Percentiles rank a stretch among this genome's conserved stretches.
Evolutionary conservation across 2,797 vertebrate species (phyloP).

Genomic region (Sebastes trivittatus): DNA sequence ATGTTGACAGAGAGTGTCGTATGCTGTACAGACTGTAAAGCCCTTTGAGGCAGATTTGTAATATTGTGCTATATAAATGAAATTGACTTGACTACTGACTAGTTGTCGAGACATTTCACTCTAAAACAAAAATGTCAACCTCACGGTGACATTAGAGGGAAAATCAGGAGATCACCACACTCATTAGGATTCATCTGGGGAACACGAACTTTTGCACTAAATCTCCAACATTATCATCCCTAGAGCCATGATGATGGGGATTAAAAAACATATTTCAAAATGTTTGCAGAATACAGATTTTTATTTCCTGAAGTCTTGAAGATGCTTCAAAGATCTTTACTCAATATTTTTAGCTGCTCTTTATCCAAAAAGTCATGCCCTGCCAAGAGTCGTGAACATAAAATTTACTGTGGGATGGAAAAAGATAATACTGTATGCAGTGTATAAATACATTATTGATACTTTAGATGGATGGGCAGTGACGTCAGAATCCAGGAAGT

Average conservation of each 20-base stretch:
- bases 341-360: not conserved
- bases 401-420: not conserved
- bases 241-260: not conserved
- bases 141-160: not conserved
- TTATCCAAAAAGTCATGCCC: not conserved
- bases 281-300: not conserved
- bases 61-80: no score
- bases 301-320: not conserved
- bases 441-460: not conserved
- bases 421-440: not conserved
- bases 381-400: not conserved
- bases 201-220: not conserved
- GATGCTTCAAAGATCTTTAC: not conserved
- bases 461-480: not conserved
- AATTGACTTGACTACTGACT: no score
- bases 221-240: not conserved
- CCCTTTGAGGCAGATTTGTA: no score
- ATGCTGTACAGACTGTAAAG: no score
- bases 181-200: not conserved
- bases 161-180: not conserved
- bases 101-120: no score
- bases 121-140: no score
- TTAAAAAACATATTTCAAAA: not conserved
- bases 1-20: no score
- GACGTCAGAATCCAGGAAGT: constrained; percentile 11